These are phyloP conservation scores for Uropsilus gracilis DNA, from an alignment of 2,113 vertebrate species.

Conservation along the genomic window DNA sequence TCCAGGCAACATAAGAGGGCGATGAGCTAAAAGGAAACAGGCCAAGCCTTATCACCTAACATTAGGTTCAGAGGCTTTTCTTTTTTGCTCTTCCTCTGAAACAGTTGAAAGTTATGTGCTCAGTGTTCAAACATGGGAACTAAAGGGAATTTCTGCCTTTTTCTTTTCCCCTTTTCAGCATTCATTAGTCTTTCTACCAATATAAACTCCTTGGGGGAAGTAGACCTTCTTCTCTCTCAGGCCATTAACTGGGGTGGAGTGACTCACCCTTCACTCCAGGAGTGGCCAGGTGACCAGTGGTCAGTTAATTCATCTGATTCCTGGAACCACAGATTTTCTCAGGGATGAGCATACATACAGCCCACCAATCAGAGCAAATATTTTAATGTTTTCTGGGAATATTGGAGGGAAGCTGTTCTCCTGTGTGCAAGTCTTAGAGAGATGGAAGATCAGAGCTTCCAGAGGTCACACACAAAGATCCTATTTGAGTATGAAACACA, in stretches of 20 bases:
- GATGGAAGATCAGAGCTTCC: neutral
- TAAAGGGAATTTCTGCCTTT: neutral
- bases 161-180: neutral
- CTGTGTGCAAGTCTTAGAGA: neutral
- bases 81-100: neutral
- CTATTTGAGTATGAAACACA: neutral
- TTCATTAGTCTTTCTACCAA: neutral
- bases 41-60: neutral
- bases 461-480: neutral
- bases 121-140: neutral
- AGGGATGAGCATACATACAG: neutral
- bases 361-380: neutral
- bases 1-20: neutral
- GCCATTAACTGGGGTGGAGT: neutral
- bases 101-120: neutral
- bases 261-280: neutral
- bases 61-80: neutral
- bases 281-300: neutral
- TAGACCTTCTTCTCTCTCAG: neutral
- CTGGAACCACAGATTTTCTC: neutral
- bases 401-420: neutral
- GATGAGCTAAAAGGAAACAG: neutral
- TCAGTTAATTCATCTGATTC: neutral
- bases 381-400: neutral
- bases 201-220: neutral